These are phyloP conservation scores for Tiliacea citrago DNA, from an alignment of 2,888 invertebrate species.

Conservation along the genomic window DNA sequence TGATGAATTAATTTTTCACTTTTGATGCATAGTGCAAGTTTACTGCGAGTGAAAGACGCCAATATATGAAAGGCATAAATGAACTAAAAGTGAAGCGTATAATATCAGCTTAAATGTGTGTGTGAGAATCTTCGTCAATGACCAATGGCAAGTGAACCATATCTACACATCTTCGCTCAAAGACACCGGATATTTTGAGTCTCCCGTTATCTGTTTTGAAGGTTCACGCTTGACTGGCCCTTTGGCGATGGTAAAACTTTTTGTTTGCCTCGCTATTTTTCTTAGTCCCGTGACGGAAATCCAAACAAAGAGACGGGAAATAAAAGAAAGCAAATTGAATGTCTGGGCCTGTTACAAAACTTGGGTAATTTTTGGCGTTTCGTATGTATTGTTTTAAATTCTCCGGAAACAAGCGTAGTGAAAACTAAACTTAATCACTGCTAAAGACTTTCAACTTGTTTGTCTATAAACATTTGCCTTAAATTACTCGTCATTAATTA, in stretches of 20 bases:
- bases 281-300: conserved; percentile 78
- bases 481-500: conserved; percentile 4
- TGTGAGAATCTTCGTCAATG: conserved; percentile 44
- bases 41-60: not conserved
- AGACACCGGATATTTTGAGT: conserved; percentile 72
- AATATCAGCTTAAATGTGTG: conserved; percentile 39
- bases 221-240: conserved; percentile 77
- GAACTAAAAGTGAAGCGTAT: not conserved
- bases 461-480: not conserved
- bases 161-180: conserved; percentile 58
- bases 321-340: conserved; percentile 81
- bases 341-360: conserved; percentile 74
- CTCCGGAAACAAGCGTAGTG: conserved; percentile 20
- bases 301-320: conserved; percentile 80
- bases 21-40: not conserved
- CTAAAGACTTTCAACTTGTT: conserved; percentile 7
- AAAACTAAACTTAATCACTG: conserved; percentile 25
- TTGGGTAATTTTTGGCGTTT: conserved; percentile 71
- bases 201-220: conserved; percentile 74
- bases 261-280: conserved; percentile 76
- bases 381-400: conserved; percentile 59
- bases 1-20: not conserved
- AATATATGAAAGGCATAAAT: not conserved
- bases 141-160: conserved; percentile 59
- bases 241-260: conserved; percentile 77